Percentiles rank a stretch among this genome's conserved stretches.
Conservation (phyloP, 1,140 invertebrate genomes). For the Diabrotica undecimpunctata region DNA sequence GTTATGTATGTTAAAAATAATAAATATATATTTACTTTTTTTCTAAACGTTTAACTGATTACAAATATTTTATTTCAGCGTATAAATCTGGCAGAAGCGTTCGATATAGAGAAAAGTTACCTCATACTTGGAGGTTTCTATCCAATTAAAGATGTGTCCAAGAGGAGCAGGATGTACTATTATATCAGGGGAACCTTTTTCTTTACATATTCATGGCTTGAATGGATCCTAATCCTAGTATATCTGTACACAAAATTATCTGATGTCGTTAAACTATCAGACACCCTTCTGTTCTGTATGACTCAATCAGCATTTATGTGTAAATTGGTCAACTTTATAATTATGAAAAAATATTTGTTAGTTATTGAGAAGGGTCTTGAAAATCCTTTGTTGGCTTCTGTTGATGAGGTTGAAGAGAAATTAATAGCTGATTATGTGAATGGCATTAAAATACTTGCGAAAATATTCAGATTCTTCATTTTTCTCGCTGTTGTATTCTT, state of each 20-base stretch:
- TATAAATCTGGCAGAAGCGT: neutral
- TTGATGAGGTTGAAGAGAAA: constrained; percentile 5
- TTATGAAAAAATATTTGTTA: constrained; percentile 2
- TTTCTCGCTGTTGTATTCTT: constrained; percentile 10
- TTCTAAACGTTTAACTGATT: too few relatives aligned
- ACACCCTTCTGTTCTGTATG: constrained; percentile 12
- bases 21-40: too few relatives aligned
- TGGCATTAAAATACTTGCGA: constrained; percentile 6
- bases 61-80: neutral
- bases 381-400: constrained; percentile 11
- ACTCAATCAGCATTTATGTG: constrained; percentile 21
- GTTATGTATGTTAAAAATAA: too few relatives aligned
- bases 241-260: neutral
- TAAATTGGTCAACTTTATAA: constrained; percentile 18
- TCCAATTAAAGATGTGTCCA: neutral
- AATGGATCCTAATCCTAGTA: constrained; percentile 2
- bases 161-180: neutral
- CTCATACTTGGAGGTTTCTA: constrained; percentile 3
- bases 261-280: constrained; percentile 19
- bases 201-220: neutral
- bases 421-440: constrained; percentile 13
- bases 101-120: neutral
- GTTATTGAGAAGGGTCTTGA: constrained; percentile 15
- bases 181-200: neutral
- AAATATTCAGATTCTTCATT: constrained; percentile 15